phyloP scores from a whole-genome alignment of 2,113 vertebrate genomes.

The Empidonax traillii region DNA sequence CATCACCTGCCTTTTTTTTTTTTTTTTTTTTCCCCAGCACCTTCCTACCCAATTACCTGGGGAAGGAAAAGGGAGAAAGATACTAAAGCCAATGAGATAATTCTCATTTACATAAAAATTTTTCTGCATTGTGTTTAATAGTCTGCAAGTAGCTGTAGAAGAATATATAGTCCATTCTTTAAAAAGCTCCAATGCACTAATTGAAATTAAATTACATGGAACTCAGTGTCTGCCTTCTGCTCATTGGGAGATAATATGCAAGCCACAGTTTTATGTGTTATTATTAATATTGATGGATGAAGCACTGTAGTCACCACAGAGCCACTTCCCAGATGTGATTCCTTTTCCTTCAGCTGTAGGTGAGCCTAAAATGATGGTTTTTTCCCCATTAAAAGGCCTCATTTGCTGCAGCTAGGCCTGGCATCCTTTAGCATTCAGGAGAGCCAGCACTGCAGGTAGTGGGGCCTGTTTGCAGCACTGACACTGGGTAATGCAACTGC shows the following conservation, averaged over 20 bases:
- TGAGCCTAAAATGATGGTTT: background rate
- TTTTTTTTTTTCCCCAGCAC: background rate
- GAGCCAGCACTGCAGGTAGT: background rate
- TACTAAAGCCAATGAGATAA: constrained; percentile 49
- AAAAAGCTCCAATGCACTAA: constrained; percentile 64
- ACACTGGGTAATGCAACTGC: background rate
- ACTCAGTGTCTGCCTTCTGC: constrained; percentile 44
- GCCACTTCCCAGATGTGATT: constrained; percentile 38
- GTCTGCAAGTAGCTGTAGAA: constrained; percentile 15
- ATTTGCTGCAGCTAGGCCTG: background rate
- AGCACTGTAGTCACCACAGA: background rate
- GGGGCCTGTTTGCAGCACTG: background rate
- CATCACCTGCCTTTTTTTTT: background rate
- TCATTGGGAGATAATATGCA: constrained; percentile 42
- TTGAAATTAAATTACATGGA: constrained; percentile 69
- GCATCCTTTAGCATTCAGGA: background rate
- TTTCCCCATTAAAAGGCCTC: background rate
- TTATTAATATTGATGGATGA: constrained; percentile 44
- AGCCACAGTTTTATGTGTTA: background rate
- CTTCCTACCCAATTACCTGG: constrained; percentile 53
- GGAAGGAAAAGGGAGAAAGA: constrained; percentile 6
- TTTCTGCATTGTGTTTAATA: constrained; percentile 57
- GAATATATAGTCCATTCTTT: constrained; percentile 41
- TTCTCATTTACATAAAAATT: constrained; percentile 57
- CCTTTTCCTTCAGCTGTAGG: background rate